Evolutionary conservation across 2,113 vertebrate genomes (phyloP), one percentile per base, ranked within the genome.

Genomic region (Spea bombifrons): DNA sequence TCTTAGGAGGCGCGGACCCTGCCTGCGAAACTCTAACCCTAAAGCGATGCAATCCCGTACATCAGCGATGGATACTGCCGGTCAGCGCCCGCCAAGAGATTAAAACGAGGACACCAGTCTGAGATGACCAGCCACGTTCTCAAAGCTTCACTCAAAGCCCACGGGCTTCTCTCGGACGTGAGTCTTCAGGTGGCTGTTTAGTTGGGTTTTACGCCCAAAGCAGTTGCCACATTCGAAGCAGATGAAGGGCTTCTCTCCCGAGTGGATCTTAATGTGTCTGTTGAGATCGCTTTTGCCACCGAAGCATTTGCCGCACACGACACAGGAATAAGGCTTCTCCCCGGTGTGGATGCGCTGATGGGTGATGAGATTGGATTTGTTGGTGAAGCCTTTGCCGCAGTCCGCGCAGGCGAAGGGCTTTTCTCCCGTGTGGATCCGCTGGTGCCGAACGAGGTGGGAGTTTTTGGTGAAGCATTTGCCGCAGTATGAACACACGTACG

Each of bases 161-260:
- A 59, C 3, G 10, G 55, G 4, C 10, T 59, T 59, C 55, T 59
- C 55, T 12, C 55, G 8, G 55, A 59, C 15, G 55, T 59, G 55
- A 13, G 55, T 59, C 15, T 59, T 59, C 55, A 59, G 55, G 55
- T 59, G 55, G 15, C 55, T 59, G 12, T 59, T 59, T 4, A 59
- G 55, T 2, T 59, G 55, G 7, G 55, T 59, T 13, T 59, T 59
- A 13, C 55, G 55, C 10, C 55, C 55, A 59, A 86, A 86, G 46
- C 63, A 63, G 17, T 87, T 87, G 8, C 82, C 80, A 7, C 82
- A 86, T 8, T 77, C 59, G 1, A 30, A 73, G 16, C 87, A 88
- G 7, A 64, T 15, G 46, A 81, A 87, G 0, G 82, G 84, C 63
- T 84, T 86, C 66, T 80, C 75, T 8, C 63, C 76, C 0, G 72